These are phyloP conservation scores for Aphaenogaster floridana DNA, from an alignment of 1,140 invertebrate species.

Conservation along the genomic window DNA sequence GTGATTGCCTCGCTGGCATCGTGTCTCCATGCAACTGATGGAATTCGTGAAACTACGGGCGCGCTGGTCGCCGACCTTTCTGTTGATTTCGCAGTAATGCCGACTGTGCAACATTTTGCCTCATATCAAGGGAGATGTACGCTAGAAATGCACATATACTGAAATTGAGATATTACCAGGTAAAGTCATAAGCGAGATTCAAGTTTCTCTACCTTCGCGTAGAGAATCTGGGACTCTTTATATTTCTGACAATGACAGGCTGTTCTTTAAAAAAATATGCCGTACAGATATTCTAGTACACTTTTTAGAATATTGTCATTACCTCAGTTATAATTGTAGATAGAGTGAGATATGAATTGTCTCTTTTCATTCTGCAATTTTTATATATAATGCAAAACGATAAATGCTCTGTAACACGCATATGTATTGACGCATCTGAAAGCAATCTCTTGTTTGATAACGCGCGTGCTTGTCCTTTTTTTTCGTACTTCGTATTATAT, in stretches of 20 bases:
- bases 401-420: background rate
- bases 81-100: conserved; percentile 50
- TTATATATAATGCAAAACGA: background rate
- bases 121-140: conserved; percentile 14
- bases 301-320: background rate
- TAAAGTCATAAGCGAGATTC: background rate
- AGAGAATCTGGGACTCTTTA: background rate
- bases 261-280: background rate
- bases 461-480: background rate
- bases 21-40: conserved; percentile 44
- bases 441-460: conserved; percentile 10
- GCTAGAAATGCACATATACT: conserved; percentile 5
- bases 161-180: conserved; percentile 19
- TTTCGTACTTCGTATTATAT: background rate
- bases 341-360: background rate
- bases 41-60: conserved; percentile 53
- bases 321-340: background rate
- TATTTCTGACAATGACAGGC: background rate
- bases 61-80: conserved; percentile 39
- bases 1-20: conserved; percentile 46
- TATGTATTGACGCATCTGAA: background rate
- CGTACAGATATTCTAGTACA: background rate
- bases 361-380: background rate
- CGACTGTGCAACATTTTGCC: conserved; percentile 21
- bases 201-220: background rate